These are phyloP conservation scores for Chaenogobius annularis DNA, from an alignment of 2,113 vertebrate genomes.

Conservation along the genomic window DNA sequence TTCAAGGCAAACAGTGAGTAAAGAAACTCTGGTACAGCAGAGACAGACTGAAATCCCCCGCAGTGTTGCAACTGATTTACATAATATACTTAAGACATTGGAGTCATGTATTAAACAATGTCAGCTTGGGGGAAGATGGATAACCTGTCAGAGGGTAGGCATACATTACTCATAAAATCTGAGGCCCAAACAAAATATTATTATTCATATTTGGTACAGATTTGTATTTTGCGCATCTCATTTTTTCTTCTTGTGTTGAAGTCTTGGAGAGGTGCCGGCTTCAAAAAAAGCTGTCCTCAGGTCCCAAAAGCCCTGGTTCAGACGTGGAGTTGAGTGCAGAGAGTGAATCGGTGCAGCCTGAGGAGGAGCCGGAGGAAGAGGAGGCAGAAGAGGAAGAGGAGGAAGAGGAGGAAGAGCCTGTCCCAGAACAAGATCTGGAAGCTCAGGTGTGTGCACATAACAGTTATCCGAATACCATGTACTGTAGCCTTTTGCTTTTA, in stretches of 20 bases:
- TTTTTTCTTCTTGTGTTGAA: conserved; percentile 28
- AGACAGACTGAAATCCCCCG: conserved; percentile 48
- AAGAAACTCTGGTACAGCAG: conserved; percentile 49
- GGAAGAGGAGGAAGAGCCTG: conserved; percentile 22
- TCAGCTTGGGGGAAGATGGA: conserved; percentile 33
- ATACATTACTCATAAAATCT: conserved; percentile 14
- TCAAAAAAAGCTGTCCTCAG: conserved; percentile 57
- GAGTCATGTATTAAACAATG: conserved; percentile 28
- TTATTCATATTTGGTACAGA: neutral
- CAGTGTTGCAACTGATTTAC: conserved; percentile 61
- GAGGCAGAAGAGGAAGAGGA: conserved; percentile 16
- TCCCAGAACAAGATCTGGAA: conserved; percentile 67
- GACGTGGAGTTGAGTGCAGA: conserved; percentile 77
- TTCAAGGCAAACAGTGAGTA: conserved; percentile 80
- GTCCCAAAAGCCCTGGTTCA: conserved; percentile 47
- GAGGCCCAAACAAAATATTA: conserved; percentile 4
- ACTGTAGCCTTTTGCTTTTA: conserved; percentile 7
- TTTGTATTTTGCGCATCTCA: conserved; percentile 8
- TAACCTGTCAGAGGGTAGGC: conserved; percentile 32
- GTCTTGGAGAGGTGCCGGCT: conserved; percentile 67
- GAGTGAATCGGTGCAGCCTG: conserved; percentile 63
- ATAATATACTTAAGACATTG: conserved; percentile 45
- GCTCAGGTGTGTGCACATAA: conserved; percentile 67
- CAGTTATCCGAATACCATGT: conserved; percentile 15
- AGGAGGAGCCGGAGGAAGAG: conserved; percentile 31